Evolutionary conservation across 2,888 invertebrate genomes (phyloP).

Genomic region (Acronicta alni): DNA sequence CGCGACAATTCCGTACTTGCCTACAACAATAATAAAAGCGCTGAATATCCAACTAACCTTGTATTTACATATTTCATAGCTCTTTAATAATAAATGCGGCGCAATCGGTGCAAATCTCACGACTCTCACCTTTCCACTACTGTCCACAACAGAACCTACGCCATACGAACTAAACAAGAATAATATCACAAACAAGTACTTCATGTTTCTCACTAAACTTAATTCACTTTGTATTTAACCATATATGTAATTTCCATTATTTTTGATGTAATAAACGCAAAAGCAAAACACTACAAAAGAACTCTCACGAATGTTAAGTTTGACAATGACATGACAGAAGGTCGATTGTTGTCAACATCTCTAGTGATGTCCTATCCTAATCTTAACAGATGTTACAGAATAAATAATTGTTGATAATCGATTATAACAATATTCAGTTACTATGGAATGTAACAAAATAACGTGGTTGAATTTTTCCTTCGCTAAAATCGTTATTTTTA

Average conservation of each 20-base stretch:
- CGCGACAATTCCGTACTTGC: conserved; percentile 91
- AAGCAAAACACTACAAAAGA: conserved; percentile 59
- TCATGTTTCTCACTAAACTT: conserved; percentile 68
- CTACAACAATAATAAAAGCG: conserved; percentile 70
- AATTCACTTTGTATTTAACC: conserved; percentile 45
- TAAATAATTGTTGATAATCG: too few relatives aligned
- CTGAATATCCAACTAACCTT: conserved; percentile 36
- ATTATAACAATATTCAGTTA: too few relatives aligned
- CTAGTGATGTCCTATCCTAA: too few relatives aligned
- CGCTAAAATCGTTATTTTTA: too few relatives aligned
- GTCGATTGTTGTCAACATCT: conserved; percentile 23
- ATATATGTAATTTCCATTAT: conserved; percentile 63
- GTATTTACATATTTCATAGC: conserved; percentile 33
- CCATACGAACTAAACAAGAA: conserved; percentile 74
- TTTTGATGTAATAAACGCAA: conserved; percentile 48
- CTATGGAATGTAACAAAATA: too few relatives aligned
- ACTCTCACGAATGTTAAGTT: conserved; percentile 44
- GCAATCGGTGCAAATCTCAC: conserved; percentile 62
- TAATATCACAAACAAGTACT: conserved; percentile 69
- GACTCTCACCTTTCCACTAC: conserved; percentile 76
- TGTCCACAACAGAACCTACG: conserved; percentile 72
- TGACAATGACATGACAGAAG: conserved; percentile 26
- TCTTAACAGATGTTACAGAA: too few relatives aligned
- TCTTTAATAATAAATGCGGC: conserved; percentile 59
- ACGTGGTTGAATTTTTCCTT: too few relatives aligned